These are phyloP conservation scores for Camelus bactrianus DNA, from an alignment of 2,113 vertebrate genomes.

Conservation along the genomic window DNA sequence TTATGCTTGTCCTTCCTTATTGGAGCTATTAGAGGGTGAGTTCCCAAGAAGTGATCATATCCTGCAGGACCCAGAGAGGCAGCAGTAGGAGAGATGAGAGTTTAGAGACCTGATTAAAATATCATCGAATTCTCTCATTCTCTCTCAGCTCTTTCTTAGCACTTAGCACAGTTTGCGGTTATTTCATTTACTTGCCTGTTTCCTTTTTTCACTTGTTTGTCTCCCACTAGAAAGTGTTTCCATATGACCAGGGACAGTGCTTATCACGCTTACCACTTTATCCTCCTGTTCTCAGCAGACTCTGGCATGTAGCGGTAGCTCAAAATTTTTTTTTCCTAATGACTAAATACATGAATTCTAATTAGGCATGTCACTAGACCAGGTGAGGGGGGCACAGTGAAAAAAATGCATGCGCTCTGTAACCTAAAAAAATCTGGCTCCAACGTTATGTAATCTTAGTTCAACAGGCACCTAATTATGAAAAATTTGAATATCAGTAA, in stretches of 20 bases:
- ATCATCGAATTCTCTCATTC: neutral
- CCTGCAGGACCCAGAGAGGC: neutral
- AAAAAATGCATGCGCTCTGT: neutral
- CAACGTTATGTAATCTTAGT: neutral
- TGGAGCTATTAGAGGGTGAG: neutral
- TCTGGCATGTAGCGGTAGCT: neutral
- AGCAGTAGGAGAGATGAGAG: neutral
- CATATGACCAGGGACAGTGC: neutral
- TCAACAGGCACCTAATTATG: neutral
- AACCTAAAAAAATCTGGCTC: conserved; percentile 7
- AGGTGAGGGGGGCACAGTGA: neutral
- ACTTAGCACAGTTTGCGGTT: neutral
- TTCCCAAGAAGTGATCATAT: neutral
- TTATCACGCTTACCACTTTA: neutral
- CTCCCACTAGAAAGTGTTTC: conserved; percentile 8
- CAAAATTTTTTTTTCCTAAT: neutral
- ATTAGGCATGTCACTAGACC: neutral
- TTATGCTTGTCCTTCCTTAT: neutral
- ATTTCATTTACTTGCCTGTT: neutral
- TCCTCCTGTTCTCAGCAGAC: neutral
- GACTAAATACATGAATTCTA: conserved; percentile 20
- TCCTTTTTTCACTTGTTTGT: neutral
- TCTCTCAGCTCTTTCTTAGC: neutral
- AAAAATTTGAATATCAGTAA: conserved; percentile 10
- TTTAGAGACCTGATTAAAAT: conserved; percentile 16